Base-by-base conservation (phyloP, 2,797 vertebrate genomes). In the Catamblyrhynchus diadema region DNA sequence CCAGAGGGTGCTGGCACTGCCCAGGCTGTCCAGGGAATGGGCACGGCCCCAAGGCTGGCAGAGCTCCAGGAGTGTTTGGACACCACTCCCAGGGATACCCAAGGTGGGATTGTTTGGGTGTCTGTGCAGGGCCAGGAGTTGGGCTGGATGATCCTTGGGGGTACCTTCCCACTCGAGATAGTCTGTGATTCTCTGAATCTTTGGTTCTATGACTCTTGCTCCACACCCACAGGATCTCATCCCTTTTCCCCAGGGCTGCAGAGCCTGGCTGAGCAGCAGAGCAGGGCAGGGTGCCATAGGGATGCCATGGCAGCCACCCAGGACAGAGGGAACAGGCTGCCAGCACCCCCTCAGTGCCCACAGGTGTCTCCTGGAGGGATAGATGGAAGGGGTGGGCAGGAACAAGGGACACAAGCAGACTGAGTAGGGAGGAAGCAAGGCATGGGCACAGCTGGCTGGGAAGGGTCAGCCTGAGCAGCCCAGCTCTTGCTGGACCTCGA, bases 31-130 rank as follows among this genome's bases (percentile, higher is more conserved):
- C 56, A 62, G 62, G 42, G 42, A 75, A n/a, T 50, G 48, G 70
- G 9, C 48, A 17, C 1, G 0, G 62, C 23, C 15, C 62, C 0
- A 1, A 69, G 35, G 48, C 78, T 81, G 62, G 8, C 62, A 54
- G 25, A 81, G 62, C 70, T 69, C 6, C 35, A 37, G 62, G 32
- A 37, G 32, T 0, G 0, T 35, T 48, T 47, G 64, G 33, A 4
- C 33, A 47, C 2, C 0, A 0, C 53, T 41, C 8, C 8, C 25
- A 67, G 47, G 25, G 8, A 17, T 23, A 5, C 6, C 1, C 32
- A 37, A 42, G 23, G 4, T 42, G 71, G 56, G 48, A 2, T 28
- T 48, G 25, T 7, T 82, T n/a, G 35, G 9, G 5, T 9, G n/a
- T 39, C 24, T 39, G 48, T 12, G 56, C 19, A 28, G 61, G 41